Percentiles rank a stretch among this genome's conserved stretches.
Evolutionary conservation across 2,888 invertebrate genomes (phyloP).

Genomic region (Synergus gifuensis): DNA sequence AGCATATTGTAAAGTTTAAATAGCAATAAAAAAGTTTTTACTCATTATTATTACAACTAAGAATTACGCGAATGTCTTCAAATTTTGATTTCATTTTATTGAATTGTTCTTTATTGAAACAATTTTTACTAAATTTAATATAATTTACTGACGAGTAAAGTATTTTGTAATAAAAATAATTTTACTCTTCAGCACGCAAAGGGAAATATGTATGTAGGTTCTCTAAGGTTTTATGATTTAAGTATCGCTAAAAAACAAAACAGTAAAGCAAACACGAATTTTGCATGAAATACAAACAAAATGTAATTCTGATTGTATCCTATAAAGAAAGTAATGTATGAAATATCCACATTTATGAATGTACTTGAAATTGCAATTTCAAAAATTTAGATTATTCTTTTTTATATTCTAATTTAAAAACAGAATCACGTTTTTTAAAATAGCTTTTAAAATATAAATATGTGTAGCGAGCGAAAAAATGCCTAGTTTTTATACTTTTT

Average conservation of each 20-base stretch:
- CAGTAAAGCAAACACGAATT: not conserved
- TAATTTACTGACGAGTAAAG: not conserved
- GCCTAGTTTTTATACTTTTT: no score
- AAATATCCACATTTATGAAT: no score
- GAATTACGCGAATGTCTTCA: conserved; percentile 7
- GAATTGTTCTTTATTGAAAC: no score
- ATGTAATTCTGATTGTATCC: not conserved
- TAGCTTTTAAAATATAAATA: no score
- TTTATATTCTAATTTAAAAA: not conserved
- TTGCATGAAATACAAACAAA: not conserved
- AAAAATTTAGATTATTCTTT: not conserved
- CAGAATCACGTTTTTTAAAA: no score
- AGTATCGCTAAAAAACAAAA: not conserved
- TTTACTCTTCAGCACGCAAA: not conserved
- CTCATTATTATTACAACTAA: not conserved
- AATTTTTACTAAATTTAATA: no score
- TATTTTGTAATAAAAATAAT: not conserved
- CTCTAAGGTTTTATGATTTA: not conserved
- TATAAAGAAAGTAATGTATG: not conserved
- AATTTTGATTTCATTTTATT: not conserved
- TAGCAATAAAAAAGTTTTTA: not conserved
- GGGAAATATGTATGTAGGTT: not conserved
- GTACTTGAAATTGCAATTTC: no score
- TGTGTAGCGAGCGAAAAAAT: no score
- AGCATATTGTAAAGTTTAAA: not conserved